Conservation (phyloP, 2,888 invertebrate genomes). For the Pemphredon lugubris region DNA sequence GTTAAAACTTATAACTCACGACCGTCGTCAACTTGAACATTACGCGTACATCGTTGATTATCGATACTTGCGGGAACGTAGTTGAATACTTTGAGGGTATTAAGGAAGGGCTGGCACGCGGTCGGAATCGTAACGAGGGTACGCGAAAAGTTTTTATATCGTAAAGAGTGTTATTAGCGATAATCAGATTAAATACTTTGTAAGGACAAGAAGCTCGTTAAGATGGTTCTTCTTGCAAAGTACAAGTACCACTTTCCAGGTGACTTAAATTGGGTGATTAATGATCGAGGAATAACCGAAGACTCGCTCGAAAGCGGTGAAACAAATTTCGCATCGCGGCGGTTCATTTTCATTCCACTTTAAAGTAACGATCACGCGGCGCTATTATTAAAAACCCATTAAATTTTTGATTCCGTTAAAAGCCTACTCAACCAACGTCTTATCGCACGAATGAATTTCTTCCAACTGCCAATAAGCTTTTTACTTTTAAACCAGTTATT, state of each 20-base stretch:
- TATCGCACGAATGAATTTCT: conserved; percentile 10
- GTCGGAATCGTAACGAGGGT: too few species aligned
- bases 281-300: conserved; percentile 19
- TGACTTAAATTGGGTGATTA: conserved; percentile 24
- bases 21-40: too few species aligned
- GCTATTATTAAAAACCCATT: conserved; percentile 38
- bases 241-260: neutral
- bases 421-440: conserved; percentile 24
- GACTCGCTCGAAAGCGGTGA: neutral
- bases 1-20: too few species aligned
- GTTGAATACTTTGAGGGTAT: too few species aligned
- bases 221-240: neutral
- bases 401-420: conserved; percentile 29
- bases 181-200: neutral
- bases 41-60: too few species aligned
- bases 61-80: too few species aligned
- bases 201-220: conserved; percentile 9
- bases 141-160: too few species aligned
- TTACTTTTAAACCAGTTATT: conserved; percentile 11
- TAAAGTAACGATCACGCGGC: neutral
- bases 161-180: neutral
- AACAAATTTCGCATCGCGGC: neutral
- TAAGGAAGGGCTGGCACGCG: too few species aligned
- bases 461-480: neutral
- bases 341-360: too few species aligned